Evolutionary conservation across 1,140 invertebrate genomes (phyloP).

Genomic region (Propsilocerus akamusi): DNA sequence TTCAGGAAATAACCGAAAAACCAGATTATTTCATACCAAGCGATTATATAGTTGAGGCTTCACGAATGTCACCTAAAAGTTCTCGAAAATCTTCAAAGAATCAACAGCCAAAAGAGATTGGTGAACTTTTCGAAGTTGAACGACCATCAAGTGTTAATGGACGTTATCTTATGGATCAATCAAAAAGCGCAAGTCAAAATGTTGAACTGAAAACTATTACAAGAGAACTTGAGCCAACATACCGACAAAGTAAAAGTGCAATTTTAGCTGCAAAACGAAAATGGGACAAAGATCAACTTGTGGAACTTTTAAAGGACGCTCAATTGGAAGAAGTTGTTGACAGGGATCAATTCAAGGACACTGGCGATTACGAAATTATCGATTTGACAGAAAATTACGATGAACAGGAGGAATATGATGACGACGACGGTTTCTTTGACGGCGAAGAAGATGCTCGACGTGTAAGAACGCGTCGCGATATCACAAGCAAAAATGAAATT

Average conservation of each 20-base stretch:
- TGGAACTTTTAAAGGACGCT: background rate
- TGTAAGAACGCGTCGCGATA: background rate
- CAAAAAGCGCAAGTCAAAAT: background rate
- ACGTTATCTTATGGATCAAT: background rate
- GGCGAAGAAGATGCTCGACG: background rate
- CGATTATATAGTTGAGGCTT: background rate
- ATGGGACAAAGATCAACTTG: background rate
- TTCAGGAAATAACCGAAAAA: background rate
- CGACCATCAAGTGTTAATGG: background rate
- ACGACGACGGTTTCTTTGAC: background rate
- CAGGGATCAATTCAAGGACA: background rate
- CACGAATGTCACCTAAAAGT: background rate
- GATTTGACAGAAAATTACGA: background rate
- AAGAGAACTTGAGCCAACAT: background rate
- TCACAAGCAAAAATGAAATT: background rate
- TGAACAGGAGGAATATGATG: background rate
- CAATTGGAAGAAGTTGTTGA: background rate
- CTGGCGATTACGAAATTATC: background rate
- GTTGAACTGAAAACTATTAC: background rate
- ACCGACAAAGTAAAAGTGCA: background rate
- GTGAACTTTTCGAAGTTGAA: background rate
- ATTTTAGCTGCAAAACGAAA: background rate
- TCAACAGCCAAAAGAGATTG: background rate
- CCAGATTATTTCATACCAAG: background rate
- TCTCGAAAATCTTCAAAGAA: background rate